Evolutionary conservation across 2,888 invertebrate species (phyloP).

Genomic region (Linyphia triangularis): DNA sequence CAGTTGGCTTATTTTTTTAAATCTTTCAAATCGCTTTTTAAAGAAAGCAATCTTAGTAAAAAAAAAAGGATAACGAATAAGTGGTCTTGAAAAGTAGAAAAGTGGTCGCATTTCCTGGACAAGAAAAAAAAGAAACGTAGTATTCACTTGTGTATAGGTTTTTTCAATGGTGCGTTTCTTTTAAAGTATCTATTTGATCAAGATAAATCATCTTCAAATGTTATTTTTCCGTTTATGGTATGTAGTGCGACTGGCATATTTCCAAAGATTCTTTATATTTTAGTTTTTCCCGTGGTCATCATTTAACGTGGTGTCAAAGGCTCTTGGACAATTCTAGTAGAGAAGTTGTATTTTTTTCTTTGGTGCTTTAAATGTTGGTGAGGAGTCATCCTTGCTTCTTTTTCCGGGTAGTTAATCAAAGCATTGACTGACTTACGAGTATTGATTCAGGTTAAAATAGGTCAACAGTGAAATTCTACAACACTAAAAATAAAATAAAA

Average conservation of each 20-base stretch:
- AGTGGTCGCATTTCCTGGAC: background rate
- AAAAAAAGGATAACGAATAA: too few relatives aligned
- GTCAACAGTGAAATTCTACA: too few relatives aligned
- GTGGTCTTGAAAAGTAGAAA: background rate
- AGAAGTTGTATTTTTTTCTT: too few relatives aligned
- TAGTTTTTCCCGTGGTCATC: background rate
- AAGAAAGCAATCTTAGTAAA: background rate
- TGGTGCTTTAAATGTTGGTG: too few relatives aligned
- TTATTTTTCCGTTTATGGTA: background rate
- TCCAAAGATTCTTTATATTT: background rate
- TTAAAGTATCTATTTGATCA: background rate
- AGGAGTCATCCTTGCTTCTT: too few relatives aligned
- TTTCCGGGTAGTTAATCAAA: too few relatives aligned
- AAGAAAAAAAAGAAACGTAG: background rate
- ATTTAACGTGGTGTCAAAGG: too few relatives aligned
- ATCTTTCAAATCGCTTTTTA: background rate
- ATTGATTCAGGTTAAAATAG: too few relatives aligned
- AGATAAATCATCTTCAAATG: background rate
- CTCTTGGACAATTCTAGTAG: too few relatives aligned
- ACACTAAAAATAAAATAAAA: too few relatives aligned
- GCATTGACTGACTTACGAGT: too few relatives aligned
- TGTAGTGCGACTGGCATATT: background rate
- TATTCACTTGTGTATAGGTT: background rate
- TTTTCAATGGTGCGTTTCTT: background rate
- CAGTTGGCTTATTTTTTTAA: background rate